Conservation (phyloP, 64 coral and sea anemone genomes). For the Pocillopora damicornis region DNA sequence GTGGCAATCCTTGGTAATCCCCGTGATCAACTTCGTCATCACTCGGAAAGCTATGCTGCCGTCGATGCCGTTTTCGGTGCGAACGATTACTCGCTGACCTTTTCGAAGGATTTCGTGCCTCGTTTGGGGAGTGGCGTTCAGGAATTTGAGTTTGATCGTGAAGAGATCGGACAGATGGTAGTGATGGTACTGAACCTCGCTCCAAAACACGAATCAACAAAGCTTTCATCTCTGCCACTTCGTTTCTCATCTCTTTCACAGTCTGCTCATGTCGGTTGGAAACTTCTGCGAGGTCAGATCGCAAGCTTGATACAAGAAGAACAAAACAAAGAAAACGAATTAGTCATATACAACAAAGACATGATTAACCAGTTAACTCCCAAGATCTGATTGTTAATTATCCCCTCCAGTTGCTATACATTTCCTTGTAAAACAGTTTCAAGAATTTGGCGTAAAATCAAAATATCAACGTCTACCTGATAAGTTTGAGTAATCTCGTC, state of each 20-base stretch:
- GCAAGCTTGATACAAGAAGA: constrained; percentile 32
- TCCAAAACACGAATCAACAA: constrained; percentile 52
- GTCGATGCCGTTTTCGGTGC: constrained; percentile 59
- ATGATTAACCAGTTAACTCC: too few relatives aligned
- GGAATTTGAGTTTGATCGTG: constrained; percentile 20
- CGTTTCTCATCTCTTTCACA: constrained; percentile 62
- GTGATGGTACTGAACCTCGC: constrained; percentile 3
- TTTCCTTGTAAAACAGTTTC: too few relatives aligned
- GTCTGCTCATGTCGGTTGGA: constrained; percentile 56
- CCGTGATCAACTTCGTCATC: constrained; percentile 58
- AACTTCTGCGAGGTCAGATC: constrained; percentile 41
- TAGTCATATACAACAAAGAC: not conserved
- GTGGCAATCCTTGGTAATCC: constrained; percentile 52
- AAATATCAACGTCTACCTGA: too few relatives aligned
- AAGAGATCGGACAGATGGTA: constrained; percentile 8
- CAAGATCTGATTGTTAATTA: too few relatives aligned
- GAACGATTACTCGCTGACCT: constrained; percentile 18
- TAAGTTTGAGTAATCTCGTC: too few relatives aligned
- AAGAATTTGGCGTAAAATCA: too few relatives aligned
- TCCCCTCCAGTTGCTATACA: too few relatives aligned
- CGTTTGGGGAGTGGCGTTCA: not conserved
- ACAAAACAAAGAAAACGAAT: not conserved
- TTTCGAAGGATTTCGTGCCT: constrained; percentile 17
- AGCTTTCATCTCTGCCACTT: constrained; percentile 72
- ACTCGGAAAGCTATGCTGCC: constrained; percentile 24